Conservation (phyloP, 2,797 vertebrate species). For the Chloroceryle inda region DNA sequence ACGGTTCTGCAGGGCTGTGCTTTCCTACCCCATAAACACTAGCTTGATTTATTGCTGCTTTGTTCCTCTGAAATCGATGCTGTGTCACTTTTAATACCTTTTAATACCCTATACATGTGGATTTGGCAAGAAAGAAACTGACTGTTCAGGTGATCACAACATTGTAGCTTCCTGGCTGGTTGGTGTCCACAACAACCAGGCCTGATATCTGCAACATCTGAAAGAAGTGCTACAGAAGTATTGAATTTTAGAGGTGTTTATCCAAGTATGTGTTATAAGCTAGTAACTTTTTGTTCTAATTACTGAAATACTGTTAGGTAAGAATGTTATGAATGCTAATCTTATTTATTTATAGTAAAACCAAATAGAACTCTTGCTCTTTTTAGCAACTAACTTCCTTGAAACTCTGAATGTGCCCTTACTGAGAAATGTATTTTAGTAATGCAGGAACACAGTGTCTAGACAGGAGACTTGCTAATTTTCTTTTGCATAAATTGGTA, state of each 20-base stretch:
- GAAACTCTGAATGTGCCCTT: not conserved
- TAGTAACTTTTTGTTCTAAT: not conserved
- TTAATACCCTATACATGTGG: not conserved
- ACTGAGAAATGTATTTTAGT: constrained; percentile 5
- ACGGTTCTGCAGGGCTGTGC: not conserved
- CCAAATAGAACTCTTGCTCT: not conserved
- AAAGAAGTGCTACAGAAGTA: not conserved
- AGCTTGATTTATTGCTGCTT: not conserved
- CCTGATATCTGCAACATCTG: not conserved
- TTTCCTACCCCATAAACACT: not conserved
- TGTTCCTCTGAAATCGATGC: not conserved
- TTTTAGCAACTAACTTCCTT: not conserved
- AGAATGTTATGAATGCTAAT: not conserved
- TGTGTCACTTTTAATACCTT: not conserved
- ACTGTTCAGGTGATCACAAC: not conserved
- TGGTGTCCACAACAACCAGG: not conserved
- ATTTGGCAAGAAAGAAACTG: not conserved
- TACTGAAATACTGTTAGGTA: not conserved
- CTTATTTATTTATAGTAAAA: not conserved
- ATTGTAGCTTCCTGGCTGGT: not conserved
- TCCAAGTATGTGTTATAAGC: rapidly evolving
- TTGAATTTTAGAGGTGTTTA: not conserved
- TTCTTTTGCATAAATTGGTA: constrained; percentile 28
- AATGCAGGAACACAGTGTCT: not conserved
- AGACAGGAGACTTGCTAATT: constrained; percentile 20